These are phyloP conservation scores for Benitochromis conjunctus DNA, from an alignment of 2,113 vertebrate species.

Conservation along the genomic window DNA sequence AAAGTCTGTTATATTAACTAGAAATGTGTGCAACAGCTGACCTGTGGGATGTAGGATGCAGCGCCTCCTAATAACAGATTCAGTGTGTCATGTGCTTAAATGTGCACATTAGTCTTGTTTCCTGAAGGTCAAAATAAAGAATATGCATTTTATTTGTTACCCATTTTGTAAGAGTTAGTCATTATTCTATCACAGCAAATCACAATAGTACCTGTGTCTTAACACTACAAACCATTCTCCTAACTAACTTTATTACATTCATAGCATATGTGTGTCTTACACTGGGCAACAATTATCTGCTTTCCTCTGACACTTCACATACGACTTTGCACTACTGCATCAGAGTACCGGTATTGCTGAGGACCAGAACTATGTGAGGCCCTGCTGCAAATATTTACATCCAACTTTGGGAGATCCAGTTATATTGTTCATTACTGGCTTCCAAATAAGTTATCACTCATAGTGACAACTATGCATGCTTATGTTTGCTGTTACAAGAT, in stretches of 20 bases:
- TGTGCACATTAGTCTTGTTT: not conserved
- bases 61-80: not conserved
- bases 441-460: not conserved
- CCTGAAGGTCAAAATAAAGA: not conserved
- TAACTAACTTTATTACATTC: not conserved
- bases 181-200: not conserved
- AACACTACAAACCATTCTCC: not conserved
- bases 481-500: not conserved
- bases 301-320: not conserved
- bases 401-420: not conserved
- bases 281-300: not conserved
- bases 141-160: not conserved
- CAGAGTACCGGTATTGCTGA: not conserved
- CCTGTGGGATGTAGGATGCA: not conserved
- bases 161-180: not conserved
- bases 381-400: not conserved
- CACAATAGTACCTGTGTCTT: not conserved
- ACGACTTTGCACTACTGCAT: not conserved
- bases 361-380: not conserved
- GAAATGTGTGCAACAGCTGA: not conserved
- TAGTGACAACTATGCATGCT: not conserved
- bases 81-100: not conserved
- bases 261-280: not conserved
- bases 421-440: not conserved
- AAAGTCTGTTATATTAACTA: not conserved